Percentiles rank a stretch among this genome's conserved stretches.
Evolutionary conservation across 2,888 invertebrate species (phyloP).

Genomic region (Harpalus rubripes): DNA sequence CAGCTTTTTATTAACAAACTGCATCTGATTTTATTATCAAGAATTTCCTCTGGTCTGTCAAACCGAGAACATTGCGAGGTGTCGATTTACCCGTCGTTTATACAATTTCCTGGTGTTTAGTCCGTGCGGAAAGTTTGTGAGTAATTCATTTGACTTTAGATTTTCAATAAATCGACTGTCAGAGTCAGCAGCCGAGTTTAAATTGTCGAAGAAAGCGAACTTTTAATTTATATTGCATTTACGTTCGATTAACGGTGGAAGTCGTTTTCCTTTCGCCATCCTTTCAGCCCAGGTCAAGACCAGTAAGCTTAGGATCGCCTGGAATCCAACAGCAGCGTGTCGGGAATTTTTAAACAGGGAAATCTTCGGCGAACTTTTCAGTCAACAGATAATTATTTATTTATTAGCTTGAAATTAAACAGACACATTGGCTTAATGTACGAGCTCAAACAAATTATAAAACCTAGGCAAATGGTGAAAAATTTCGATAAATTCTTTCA

Average conservation of each 20-base stretch:
- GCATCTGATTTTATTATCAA: too few species aligned
- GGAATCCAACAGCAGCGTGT: not conserved
- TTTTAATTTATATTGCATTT: slow-evolving; percentile 61
- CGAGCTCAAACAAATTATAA: too few species aligned
- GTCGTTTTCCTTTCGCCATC: slow-evolving; percentile 13
- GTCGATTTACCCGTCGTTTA: not conserved
- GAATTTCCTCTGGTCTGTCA: not conserved
- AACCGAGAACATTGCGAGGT: not conserved
- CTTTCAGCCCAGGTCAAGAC: not conserved
- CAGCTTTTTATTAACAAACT: too few species aligned
- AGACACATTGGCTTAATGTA: too few species aligned
- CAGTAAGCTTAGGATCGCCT: not conserved
- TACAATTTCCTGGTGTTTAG: slow-evolving; percentile 38
- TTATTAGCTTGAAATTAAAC: too few species aligned
- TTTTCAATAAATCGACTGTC: slow-evolving; percentile 61
- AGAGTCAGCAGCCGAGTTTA: slow-evolving; percentile 54
- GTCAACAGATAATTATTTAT: too few species aligned
- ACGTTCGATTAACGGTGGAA: slow-evolving; percentile 56
- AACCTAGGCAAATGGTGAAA: too few species aligned
- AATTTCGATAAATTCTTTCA: too few species aligned
- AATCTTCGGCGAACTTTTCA: too few species aligned
- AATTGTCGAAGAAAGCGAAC: slow-evolving; percentile 50
- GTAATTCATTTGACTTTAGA: slow-evolving; percentile 62
- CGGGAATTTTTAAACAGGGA: not conserved
- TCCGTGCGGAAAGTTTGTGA: slow-evolving; percentile 44